Conservation (phyloP, 2,888 invertebrate genomes). For the Synergus japonicus region DNA sequence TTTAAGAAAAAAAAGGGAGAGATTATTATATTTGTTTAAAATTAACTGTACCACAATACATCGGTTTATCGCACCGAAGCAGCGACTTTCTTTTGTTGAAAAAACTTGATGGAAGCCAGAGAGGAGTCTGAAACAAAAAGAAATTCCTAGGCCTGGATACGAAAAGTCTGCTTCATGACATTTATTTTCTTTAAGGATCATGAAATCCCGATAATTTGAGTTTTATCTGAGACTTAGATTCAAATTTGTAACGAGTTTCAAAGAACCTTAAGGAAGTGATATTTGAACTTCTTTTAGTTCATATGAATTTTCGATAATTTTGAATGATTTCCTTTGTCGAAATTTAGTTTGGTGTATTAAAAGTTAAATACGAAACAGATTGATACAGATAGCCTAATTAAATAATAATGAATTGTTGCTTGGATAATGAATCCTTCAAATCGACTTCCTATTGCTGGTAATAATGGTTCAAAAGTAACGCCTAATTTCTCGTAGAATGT, state of each 20-base stretch:
- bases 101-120: slow-evolving; percentile 50
- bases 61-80: slow-evolving; percentile 31
- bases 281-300: background rate
- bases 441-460: background rate
- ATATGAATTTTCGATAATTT: background rate
- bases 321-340: background rate
- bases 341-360: background rate
- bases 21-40: slow-evolving; percentile 37
- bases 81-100: slow-evolving; percentile 45
- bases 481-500: background rate
- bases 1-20: background rate
- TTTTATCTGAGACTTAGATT: background rate
- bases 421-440: background rate
- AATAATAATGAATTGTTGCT: background rate
- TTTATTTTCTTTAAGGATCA: slow-evolving; percentile 42
- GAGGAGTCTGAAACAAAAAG: slow-evolving; percentile 65
- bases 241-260: background rate
- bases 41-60: slow-evolving; percentile 51
- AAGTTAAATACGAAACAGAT: background rate
- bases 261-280: background rate
- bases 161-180: slow-evolving; percentile 40
- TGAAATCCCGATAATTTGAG: slow-evolving; percentile 25
- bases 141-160: slow-evolving; percentile 63
- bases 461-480: background rate
- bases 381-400: background rate